phyloP scores from a whole-genome alignment of 2,888 invertebrate genomes.

The Himalopsyche tibetana region DNA sequence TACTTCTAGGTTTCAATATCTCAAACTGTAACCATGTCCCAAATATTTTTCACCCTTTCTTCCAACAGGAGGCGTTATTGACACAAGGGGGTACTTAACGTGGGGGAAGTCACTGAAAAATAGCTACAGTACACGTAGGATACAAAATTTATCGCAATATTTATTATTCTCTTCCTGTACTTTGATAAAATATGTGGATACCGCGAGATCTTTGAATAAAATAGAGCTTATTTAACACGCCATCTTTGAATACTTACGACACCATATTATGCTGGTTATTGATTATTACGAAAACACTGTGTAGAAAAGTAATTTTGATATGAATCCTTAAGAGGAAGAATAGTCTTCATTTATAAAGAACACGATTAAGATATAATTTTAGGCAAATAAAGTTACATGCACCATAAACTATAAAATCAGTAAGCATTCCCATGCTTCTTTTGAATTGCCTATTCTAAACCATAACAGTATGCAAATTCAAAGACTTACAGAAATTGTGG shows the following conservation, averaged over 20 bases:
- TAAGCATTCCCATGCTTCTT: no score
- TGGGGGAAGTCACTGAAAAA: slow-evolving; percentile 56
- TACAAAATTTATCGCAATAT: slow-evolving; percentile 61
- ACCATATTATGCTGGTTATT: no score
- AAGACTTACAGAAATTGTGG: no score
- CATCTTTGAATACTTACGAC: neutral
- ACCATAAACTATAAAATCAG: no score
- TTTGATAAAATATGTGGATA: slow-evolving; percentile 57
- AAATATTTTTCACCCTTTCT: slow-evolving; percentile 44
- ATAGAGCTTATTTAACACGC: slow-evolving; percentile 34
- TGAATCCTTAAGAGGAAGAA: no score
- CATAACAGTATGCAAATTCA: no score
- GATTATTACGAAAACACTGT: no score
- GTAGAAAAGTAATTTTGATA: no score
- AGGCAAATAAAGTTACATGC: no score
- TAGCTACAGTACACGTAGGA: slow-evolving; percentile 52
- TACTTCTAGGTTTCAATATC: neutral
- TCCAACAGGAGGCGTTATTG: slow-evolving; percentile 49
- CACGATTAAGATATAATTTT: no score
- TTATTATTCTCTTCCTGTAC: slow-evolving; percentile 61
- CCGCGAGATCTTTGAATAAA: slow-evolving; percentile 49
- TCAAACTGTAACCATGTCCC: neutral
- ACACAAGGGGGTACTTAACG: slow-evolving; percentile 47
- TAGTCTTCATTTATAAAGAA: no score
- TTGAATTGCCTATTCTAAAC: no score